These are phyloP conservation scores for Xanthorhoe spadicearia DNA, from an alignment of 2,888 invertebrate genomes.

Conservation along the genomic window DNA sequence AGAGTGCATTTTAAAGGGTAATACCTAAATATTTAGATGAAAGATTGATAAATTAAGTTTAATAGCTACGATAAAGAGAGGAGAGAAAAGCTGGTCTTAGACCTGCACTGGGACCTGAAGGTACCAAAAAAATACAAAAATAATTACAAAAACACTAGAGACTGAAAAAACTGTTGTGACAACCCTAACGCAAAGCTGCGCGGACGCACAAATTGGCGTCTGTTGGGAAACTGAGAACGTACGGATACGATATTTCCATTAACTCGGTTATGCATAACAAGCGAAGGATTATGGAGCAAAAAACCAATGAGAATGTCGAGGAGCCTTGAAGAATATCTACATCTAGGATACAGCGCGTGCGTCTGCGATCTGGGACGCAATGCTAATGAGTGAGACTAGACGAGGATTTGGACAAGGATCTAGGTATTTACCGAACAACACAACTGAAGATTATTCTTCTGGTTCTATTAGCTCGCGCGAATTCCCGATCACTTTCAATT, in stretches of 20 bases:
- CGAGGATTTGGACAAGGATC: neutral
- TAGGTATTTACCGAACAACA: neutral
- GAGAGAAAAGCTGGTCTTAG: no score
- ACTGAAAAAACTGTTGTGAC: slow-evolving; percentile 8
- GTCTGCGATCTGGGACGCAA: slow-evolving; percentile 29
- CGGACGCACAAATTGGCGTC: slow-evolving; percentile 81
- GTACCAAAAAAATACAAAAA: no score
- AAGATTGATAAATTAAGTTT: no score
- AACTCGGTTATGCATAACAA: slow-evolving; percentile 65
- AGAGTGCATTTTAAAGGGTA: no score
- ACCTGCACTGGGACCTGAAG: no score
- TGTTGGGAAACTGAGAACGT: slow-evolving; percentile 66
- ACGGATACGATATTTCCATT: slow-evolving; percentile 69
- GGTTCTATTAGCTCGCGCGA: no score
- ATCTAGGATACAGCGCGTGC: slow-evolving; percentile 39
- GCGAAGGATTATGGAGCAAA: slow-evolving; percentile 55
- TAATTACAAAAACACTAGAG: no score
- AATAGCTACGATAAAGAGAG: no score
- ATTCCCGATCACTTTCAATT: no score
- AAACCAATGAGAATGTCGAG: slow-evolving; percentile 52
- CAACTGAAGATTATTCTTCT: neutral
- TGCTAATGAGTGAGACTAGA: slow-evolving; percentile 38
- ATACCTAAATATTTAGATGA: no score
- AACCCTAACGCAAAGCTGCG: slow-evolving; percentile 49
- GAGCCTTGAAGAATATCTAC: slow-evolving; percentile 59